phyloP scores from a whole-genome alignment of 1,140 invertebrate species.

The Drosophila nebulosa region DNA sequence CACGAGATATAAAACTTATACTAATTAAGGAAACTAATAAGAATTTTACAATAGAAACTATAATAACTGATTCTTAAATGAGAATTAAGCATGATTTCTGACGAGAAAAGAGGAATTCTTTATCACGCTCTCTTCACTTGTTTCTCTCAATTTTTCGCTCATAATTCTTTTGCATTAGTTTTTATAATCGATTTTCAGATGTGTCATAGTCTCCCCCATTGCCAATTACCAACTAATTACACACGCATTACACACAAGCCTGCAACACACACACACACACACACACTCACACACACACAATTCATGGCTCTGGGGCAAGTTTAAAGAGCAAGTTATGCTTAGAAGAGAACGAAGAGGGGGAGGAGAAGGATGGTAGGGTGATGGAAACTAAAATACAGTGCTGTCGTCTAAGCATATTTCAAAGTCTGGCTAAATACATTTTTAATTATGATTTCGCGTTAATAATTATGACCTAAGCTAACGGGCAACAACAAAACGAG shows the following conservation, averaged over 20 bases:
- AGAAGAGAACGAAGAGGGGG: neutral
- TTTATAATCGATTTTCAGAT: neutral
- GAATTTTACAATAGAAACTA: too few relatives aligned
- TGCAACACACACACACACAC: neutral
- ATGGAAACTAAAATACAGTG: neutral
- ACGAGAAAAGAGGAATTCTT: too few relatives aligned
- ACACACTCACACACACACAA: neutral
- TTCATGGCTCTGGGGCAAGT: neutral
- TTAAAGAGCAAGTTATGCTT: neutral
- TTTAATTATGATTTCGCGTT: slow-evolving; percentile 78
- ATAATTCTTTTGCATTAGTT: too few relatives aligned
- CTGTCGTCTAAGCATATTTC: slow-evolving; percentile 51
- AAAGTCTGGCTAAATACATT: slow-evolving; percentile 71
- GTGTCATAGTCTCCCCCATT: neutral
- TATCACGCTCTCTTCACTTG: too few relatives aligned
- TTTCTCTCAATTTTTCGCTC: neutral
- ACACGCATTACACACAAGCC: slow-evolving; percentile 6
- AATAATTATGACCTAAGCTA: slow-evolving; percentile 74
- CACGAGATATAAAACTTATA: too few relatives aligned
- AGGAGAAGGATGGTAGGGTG: slow-evolving; percentile 7
- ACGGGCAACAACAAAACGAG: slow-evolving; percentile 52
- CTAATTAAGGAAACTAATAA: too few relatives aligned
- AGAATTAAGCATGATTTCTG: too few relatives aligned
- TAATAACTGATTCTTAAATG: too few relatives aligned
- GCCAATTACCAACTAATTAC: slow-evolving; percentile 36